phyloP scores from a whole-genome alignment of 2,797 vertebrate species.

The Amphiprion clarkii region DNA sequence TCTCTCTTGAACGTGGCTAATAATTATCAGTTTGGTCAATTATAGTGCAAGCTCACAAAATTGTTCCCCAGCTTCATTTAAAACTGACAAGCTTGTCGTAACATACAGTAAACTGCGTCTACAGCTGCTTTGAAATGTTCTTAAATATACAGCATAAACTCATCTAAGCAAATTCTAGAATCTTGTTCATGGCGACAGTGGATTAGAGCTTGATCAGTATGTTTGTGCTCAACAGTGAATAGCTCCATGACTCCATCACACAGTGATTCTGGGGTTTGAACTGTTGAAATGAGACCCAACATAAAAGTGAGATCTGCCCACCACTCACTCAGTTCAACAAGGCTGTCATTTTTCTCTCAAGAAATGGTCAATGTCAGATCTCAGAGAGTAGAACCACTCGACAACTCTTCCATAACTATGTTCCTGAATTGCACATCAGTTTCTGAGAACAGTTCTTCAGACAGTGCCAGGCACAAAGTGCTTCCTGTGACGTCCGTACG shows the following conservation, averaged over 20 bases:
- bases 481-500: neutral
- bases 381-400: neutral
- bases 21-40: neutral
- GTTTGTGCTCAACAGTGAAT: neutral
- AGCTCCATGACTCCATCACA: neutral
- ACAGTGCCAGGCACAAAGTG: neutral
- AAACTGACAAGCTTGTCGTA: neutral
- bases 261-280: neutral
- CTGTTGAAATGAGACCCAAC: neutral
- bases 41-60: neutral
- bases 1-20: neutral
- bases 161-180: neutral
- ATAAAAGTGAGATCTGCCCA: neutral
- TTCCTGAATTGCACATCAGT: neutral
- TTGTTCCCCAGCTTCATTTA: neutral
- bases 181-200: no score
- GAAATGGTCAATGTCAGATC: neutral
- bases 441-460: neutral
- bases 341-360: conserved; percentile 1
- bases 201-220: neutral
- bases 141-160: neutral
- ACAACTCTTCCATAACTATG: neutral
- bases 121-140: neutral
- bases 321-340: neutral
- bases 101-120: neutral